Evolutionary conservation across 2,797 vertebrate species (phyloP).

Genomic region (Hemibagrus guttatus): DNA sequence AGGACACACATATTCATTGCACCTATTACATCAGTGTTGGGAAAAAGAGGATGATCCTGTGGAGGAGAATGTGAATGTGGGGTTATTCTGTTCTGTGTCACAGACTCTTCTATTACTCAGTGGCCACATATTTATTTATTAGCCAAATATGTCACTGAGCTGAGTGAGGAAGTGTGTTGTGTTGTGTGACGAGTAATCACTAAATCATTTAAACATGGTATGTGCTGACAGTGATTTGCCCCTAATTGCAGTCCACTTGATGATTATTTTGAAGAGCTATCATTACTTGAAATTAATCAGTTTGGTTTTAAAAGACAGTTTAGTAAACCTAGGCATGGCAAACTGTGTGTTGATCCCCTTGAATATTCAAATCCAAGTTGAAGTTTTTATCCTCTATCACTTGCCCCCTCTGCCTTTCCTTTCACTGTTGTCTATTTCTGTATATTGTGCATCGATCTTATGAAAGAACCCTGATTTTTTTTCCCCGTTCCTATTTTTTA

Average conservation of each 20-base stretch:
- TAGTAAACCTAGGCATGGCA: background rate
- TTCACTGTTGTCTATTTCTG: background rate
- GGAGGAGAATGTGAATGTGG: background rate
- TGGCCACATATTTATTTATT: background rate
- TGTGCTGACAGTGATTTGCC: background rate
- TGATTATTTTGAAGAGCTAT: background rate
- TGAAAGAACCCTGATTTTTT: background rate
- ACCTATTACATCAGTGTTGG: conserved; percentile 32
- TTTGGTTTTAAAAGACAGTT: background rate
- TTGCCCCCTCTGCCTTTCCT: background rate
- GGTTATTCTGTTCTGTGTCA: background rate
- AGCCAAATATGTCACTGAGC: background rate
- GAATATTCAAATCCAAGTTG: background rate
- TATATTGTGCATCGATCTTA: background rate
- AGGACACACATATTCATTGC: conserved; percentile 17
- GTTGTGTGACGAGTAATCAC: background rate
- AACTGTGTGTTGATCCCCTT: background rate
- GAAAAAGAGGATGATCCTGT: background rate
- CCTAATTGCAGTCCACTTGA: background rate
- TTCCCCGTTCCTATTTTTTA: background rate
- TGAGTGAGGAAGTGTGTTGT: background rate
- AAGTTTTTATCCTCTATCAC: background rate
- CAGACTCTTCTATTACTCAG: background rate
- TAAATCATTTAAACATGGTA: background rate
- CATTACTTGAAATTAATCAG: background rate